Base-by-base conservation (phyloP, 1,140 invertebrate species). In the Habropoda laboriosa region DNA sequence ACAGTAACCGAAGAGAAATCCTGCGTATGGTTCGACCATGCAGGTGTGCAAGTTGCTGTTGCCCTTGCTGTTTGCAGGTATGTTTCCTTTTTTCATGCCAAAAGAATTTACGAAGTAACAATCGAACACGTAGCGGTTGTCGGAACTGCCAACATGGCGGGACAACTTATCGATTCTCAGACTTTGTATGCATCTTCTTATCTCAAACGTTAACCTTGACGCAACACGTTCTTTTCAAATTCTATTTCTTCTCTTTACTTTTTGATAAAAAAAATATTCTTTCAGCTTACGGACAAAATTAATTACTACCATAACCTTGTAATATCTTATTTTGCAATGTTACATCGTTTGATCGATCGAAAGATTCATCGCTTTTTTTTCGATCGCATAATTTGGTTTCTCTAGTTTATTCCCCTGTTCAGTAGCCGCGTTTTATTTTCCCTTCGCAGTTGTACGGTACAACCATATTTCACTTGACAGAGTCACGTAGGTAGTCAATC, bases 1-100 rank as follows among this genome's bases (percentile, higher is more conserved):
- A 98, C 90, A 96, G 95, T 86, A 95, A 93, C 82, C 94, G 94
- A 71, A 96, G 95, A 82, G 96, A 98, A 94, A 95, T 98, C 3
- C 94, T 96, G 71, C 94, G 95, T 79, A 86, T 91, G 18, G 45
- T 77, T 86, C 78, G 90, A 89, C 77, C 93, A 89, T 16, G 89
- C 91, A 49, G 89, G 27, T 96, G 94, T 86, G 83, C 88, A n/a
- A 91, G 91, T 42, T 95, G 95, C 76, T 94, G 92, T 63, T 96
- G 90, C 84, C 94, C 94, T 24, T 96, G 95, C 86, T 96, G 94
- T 81, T 86, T 95, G 57, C 95, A 96, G 93, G 95, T 95, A 83
- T 64, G 45, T 61, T 0, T 1, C 6, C 24, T 53, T 30, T 18
- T 71, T 58, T 61, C 6, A 18, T 70, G 0, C 24, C 30, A 66